Evolutionary conservation across 37 sponge, comb jelly and placozoan species (phyloP).

Genomic region (Petrosia ficiformis): DNA sequence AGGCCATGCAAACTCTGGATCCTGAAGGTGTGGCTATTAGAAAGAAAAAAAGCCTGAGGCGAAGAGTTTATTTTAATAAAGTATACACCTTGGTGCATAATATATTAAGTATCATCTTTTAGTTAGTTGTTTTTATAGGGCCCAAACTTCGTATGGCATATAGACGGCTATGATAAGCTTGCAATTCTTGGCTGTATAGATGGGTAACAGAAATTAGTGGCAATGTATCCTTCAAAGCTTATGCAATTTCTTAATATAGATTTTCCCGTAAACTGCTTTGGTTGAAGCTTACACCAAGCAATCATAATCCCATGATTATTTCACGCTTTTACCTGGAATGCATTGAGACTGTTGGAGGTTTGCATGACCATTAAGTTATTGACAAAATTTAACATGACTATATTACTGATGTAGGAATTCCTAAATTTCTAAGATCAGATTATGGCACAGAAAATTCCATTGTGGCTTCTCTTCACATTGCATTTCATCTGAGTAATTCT

Average conservation of each 20-base stretch:
- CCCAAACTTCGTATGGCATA: constrained; percentile 21
- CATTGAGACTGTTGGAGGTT: constrained; percentile 30
- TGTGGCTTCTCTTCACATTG: neutral
- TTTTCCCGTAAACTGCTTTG: constrained; percentile 1
- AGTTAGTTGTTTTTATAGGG: constrained; percentile 7
- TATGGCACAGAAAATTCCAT: neutral
- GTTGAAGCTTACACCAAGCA: constrained; percentile 26
- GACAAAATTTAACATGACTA: neutral
- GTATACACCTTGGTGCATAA: neutral
- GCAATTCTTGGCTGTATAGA: constrained; percentile 20
- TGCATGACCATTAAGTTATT: neutral
- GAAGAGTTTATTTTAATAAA: constrained; percentile 20
- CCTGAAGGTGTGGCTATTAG: constrained; percentile 24
- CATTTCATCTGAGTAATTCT: neutral
- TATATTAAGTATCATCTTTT: neutral
- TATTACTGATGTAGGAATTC: neutral
- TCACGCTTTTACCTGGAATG: constrained; percentile 11
- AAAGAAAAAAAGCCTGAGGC: neutral
- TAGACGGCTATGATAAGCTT: constrained; percentile 25
- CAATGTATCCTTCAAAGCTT: neutral
- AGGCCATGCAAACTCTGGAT: constrained; percentile 9
- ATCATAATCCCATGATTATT: constrained; percentile 31
- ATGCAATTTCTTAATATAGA: neutral
- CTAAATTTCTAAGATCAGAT: neutral
- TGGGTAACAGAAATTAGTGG: constrained; percentile 4